phyloP scores from a whole-genome alignment of 2,888 invertebrate genomes.

The Sthenelais limicola region DNA sequence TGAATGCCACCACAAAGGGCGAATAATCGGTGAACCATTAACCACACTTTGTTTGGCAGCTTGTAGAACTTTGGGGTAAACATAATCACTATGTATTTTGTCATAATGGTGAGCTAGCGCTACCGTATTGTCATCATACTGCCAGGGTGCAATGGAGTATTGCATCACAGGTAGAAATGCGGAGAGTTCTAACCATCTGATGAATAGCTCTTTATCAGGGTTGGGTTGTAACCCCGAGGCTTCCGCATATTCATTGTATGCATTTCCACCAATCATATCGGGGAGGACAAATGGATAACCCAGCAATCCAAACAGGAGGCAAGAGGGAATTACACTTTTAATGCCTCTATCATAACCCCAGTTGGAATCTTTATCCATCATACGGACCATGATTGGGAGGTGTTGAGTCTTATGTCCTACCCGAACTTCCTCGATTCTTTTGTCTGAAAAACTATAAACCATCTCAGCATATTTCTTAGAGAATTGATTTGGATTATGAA shows the following conservation, averaged over 20 bases:
- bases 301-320: conserved; percentile 78
- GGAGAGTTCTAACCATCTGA: conserved; percentile 88
- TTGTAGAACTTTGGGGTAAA: conserved; percentile 54
- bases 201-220: conserved; percentile 74
- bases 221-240: conserved; percentile 20
- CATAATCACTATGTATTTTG: conserved; percentile 46
- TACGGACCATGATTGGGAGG: conserved; percentile 83
- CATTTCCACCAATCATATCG: conserved; percentile 91
- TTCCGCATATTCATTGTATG: conserved; percentile 47
- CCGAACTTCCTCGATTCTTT: conserved; percentile 83
- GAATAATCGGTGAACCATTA: conserved; percentile 83
- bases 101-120: conserved; percentile 52
- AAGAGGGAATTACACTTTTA: conserved; percentile 86
- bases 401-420: conserved; percentile 86
- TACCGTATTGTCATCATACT: conserved; percentile 80
- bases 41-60: conserved; percentile 57
- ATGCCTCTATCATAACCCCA: conserved; percentile 87
- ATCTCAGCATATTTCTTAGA: conserved; percentile 56
- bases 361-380: conserved; percentile 88
- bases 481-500: conserved; percentile 56
- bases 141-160: conserved; percentile 90
- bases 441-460: conserved; percentile 42
- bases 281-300: conserved; percentile 93
- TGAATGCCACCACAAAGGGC: conserved; percentile 91
- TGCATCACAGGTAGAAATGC: conserved; percentile 93